These are phyloP conservation scores for Actinemys pallida DNA, from an alignment of 2,113 vertebrate genomes.

Conservation along the genomic window DNA sequence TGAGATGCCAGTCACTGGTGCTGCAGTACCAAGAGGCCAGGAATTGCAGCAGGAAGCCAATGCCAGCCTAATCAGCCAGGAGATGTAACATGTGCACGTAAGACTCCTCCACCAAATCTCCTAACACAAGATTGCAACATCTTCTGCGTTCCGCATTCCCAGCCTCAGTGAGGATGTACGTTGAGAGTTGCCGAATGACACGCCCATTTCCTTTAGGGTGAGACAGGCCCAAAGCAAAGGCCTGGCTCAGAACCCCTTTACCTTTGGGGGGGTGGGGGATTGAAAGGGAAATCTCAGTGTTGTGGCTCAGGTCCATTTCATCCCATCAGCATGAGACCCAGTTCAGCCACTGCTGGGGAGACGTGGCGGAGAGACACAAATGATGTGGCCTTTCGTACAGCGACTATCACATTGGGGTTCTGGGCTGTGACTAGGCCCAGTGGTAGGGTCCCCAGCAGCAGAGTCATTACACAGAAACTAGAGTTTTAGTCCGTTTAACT, in stretches of 20 bases:
- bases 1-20: rapidly evolving
- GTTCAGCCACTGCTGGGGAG: not conserved
- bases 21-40: not conserved
- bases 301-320: not conserved
- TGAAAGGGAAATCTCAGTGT: not conserved
- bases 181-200: not conserved
- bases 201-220: not conserved
- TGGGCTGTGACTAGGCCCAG: not conserved
- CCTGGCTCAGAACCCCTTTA: not conserved
- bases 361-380: not conserved
- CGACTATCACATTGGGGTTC: too few relatives aligned
- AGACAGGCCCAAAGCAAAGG: not conserved
- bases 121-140: not conserved
- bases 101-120: not conserved
- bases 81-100: not conserved
- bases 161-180: not conserved
- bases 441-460: not conserved
- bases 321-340: not conserved
- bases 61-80: not conserved
- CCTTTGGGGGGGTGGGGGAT: not conserved
- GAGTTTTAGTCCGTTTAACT: slow-evolving; percentile 41
- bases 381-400: not conserved
- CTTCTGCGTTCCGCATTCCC: not conserved
- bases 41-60: not conserved
- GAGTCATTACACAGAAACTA: not conserved